Evolutionary conservation across 2,888 invertebrate genomes (phyloP), one percentile per base, ranked within the genome.

Genomic region (Clunio marinus): DNA sequence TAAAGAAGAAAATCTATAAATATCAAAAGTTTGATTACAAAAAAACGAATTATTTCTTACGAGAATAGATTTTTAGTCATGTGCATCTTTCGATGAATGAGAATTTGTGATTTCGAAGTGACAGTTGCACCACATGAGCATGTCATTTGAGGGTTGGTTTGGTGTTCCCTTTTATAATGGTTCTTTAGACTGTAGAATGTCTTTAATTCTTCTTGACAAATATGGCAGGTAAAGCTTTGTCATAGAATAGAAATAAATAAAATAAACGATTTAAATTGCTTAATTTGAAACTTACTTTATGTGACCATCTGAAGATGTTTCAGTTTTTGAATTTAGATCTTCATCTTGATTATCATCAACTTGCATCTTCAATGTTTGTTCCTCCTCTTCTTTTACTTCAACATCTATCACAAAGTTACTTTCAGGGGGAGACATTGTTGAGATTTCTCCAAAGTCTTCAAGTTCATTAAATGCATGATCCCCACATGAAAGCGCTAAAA

Each of bases 381-480:
- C 10, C 17, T 46, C 46, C 22, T 55, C 32, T 5, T 27, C 35
- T n/a, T 66, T 32, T 22, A 51, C 4, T 24, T 24, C 20, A 45
- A 32, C 45, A 27, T 32, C 15, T 1, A 15, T 28, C 4, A 35
- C 25, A 46, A 63, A 45, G 46, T 45, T 46, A 4, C 46, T n/a
- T 25, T 63, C 28, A 27, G n/a, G 27, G 15, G 46, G 25, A 10
- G 63, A 8, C 1, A 63, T 60, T 8, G 60, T 41, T 22, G 60
- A 35, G 13, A 41, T 63, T 20, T 63, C 63, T 22, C 25, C 45
- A 17, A 46, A 45, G 7, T 63, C 63, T 25, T 45, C 45, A 2
- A 63, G 27, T 20, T 63, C 63, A n/a, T 45, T 46, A n/a, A 28
- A 45, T 5, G 63, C n/a, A 46, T 46, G 27, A 24, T 60, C 20